Evolutionary conservation across 37 sponge, comb jelly and placozoan genomes (phyloP).

Genomic region (Chondrilla cf. caribensis): DNA sequence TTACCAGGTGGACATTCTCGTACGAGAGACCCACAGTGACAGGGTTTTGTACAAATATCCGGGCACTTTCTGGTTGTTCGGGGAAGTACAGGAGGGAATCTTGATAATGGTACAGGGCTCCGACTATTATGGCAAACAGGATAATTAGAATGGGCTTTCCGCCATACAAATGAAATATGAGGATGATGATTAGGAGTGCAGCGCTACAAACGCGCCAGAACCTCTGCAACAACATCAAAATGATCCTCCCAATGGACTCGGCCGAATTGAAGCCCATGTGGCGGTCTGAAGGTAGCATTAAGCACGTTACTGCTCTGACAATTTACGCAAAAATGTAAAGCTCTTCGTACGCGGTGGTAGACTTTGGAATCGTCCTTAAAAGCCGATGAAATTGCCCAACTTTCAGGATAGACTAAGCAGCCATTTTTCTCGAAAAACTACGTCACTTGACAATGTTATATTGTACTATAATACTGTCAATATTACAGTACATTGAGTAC

Average conservation of each 20-base stretch:
- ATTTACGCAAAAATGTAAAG: neutral
- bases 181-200: constrained; percentile 84
- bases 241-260: constrained; percentile 53
- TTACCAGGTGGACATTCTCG: constrained; percentile 76
- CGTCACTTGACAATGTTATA: too few species aligned
- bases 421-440: too few species aligned
- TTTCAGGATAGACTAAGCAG: too few species aligned
- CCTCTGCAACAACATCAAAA: constrained; percentile 62
- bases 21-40: constrained; percentile 88
- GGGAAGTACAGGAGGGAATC: constrained; percentile 96
- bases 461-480: too few species aligned
- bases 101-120: constrained; percentile 96
- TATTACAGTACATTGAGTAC: too few species aligned
- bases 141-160: constrained; percentile 82
- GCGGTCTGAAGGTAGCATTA: constrained; percentile 69
- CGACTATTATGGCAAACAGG: constrained; percentile 76
- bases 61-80: constrained; percentile 90
- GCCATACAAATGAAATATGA: constrained; percentile 95
- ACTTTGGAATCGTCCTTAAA: too few species aligned
- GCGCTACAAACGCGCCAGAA: constrained; percentile 93
- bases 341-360: neutral
- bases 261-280: constrained; percentile 90
- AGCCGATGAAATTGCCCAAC: too few species aligned
- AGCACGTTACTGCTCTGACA: neutral
- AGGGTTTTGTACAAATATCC: constrained; percentile 94